Percentiles rank a stretch among this genome's conserved stretches.
Evolutionary conservation across 2,113 vertebrate species (phyloP).

Genomic region (Noturus placidus): DNA sequence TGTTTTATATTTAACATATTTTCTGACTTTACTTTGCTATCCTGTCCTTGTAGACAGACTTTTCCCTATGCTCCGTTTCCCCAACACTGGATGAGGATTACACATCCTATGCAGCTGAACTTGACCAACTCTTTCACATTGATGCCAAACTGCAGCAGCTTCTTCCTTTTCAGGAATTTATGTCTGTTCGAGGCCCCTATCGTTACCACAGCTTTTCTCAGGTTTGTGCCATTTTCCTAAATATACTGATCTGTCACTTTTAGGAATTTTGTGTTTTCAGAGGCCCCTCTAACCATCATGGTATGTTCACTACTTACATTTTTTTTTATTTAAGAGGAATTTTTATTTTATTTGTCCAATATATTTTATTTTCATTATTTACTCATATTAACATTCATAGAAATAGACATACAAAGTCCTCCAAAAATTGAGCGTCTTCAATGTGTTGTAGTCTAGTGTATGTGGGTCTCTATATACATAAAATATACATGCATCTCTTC

Average conservation of each 20-base stretch:
- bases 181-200: conserved; percentile 56
- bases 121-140: conserved; percentile 78
- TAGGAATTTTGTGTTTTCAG: conserved; percentile 27
- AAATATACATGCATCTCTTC: background rate
- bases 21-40: background rate
- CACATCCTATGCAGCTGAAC: conserved; percentile 70
- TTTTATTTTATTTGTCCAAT: background rate
- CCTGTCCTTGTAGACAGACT: conserved; percentile 63
- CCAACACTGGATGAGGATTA: conserved; percentile 75
- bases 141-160: conserved; percentile 77
- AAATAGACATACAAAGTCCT: background rate
- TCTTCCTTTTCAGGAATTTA: conserved; percentile 60
- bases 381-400: background rate
- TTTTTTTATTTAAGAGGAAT: background rate
- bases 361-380: background rate
- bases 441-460: background rate
- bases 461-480: background rate
- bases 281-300: conserved; percentile 4
- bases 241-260: background rate
- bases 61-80: conserved; percentile 61
- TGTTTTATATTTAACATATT: background rate
- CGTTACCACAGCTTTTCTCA: conserved; percentile 54
- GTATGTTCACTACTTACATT: background rate
- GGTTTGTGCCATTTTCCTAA: conserved; percentile 60
- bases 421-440: background rate